Base-by-base conservation (phyloP, 2,888 invertebrate species). In the Clostera curtula region DNA sequence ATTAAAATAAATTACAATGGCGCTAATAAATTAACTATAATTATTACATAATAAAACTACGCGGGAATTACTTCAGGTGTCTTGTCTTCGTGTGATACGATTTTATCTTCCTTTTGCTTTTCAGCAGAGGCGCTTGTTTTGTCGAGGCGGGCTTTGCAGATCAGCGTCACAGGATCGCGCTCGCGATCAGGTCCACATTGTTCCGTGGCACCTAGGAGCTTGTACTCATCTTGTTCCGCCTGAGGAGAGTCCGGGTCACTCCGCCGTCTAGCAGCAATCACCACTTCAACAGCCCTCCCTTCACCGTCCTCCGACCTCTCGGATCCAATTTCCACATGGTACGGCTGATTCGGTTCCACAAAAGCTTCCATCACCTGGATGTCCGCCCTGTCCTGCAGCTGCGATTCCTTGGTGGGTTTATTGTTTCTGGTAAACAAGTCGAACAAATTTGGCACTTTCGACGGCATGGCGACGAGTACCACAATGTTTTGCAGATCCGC, bases 401-500 rank as follows among this genome's bases (percentile, higher is more conserved):
- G 55, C 3, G 50, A 33, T 16, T 55, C 36, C 14, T 26, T 44
- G 1, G 43, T 29, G 7, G 36, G 53, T 31, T 65, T 66, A 26
- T 55, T 35, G 10, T 30, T 43, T 26, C 43, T 49, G 2, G 37
- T 40, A 19, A 70, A 43, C 2, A 70, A 8, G 23, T 55, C 58
- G 11, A 51, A 24, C 2, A 67, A 36, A 5, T 47, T 25, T 1
- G 52, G 38, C 33, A 65, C 24, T 34, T 72, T 74, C 22, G 64
- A 55, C 2, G 87, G 86, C 11, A 89, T 71, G 1, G 89, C 87
- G n/a, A 92, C 63, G 12, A 93, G 64, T 25, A 93, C 70, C 39
- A 93, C 77, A 39, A 93, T 87, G 55, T 93, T 93, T 41, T 92
- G 89, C 5, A 93, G 70, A 59, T 92, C 90, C 0, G 91, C 90